phyloP scores from a whole-genome alignment of 2,888 invertebrate species.

The Phyllotreta striolata region DNA sequence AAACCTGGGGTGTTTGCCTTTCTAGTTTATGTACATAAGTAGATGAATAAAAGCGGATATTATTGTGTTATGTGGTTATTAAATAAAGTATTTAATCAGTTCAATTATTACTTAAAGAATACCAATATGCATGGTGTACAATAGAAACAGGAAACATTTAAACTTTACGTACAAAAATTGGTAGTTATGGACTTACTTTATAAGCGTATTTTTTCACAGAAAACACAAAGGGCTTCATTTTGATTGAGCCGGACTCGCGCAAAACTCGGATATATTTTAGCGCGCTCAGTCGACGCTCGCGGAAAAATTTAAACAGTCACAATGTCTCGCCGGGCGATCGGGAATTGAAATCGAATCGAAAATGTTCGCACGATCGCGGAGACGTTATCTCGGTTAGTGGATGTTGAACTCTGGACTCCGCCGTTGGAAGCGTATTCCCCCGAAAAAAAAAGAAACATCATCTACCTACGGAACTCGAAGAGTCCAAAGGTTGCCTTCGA shows the following conservation, averaged over 20 bases:
- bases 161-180: too few species aligned
- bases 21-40: too few species aligned
- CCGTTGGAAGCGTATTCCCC: slow-evolving; percentile 15
- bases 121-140: too few species aligned
- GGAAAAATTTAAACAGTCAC: slow-evolving; percentile 5
- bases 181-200: slow-evolving; percentile 19
- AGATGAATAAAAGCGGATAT: too few species aligned
- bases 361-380: neutral
- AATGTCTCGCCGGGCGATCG: slow-evolving; percentile 8
- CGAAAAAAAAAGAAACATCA: slow-evolving; percentile 1
- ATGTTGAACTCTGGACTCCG: slow-evolving; percentile 19
- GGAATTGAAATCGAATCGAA: neutral
- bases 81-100: too few species aligned
- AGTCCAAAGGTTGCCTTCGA: slow-evolving; percentile 19
- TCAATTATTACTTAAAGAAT: too few species aligned
- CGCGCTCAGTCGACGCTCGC: neutral
- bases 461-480: slow-evolving; percentile 8
- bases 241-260: neutral
- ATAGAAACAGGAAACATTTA: too few species aligned
- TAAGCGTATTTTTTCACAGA: slow-evolving; percentile 10
- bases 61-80: too few species aligned
- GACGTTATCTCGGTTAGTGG: slow-evolving; percentile 14
- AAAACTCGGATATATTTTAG: neutral
- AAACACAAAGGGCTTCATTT: slow-evolving; percentile 10
- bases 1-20: too few species aligned